Conservation (phyloP, 2,797 vertebrate genomes). For the Numenius phaeopus region DNA sequence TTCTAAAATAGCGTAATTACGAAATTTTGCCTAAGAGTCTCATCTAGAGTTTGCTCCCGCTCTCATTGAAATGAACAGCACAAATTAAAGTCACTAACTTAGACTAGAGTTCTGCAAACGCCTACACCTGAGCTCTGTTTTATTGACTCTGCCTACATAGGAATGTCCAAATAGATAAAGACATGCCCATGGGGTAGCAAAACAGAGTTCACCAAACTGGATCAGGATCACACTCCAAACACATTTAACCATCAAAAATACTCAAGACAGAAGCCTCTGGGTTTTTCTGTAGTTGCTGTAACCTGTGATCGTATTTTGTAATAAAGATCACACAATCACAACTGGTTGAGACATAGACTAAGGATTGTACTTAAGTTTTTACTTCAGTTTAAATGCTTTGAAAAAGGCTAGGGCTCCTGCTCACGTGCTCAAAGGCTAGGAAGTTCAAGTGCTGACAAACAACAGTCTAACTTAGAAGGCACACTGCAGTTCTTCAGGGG, state of each 20-base stretch:
- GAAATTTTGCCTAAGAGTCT: constrained; percentile 8
- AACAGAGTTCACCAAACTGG: not conserved
- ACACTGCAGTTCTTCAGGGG: not conserved
- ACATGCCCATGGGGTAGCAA: not conserved
- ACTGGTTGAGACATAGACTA: not conserved
- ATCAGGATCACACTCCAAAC: not conserved
- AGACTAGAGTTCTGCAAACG: not conserved
- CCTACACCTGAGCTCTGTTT: not conserved
- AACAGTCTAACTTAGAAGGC: not conserved
- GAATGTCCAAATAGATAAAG: not conserved
- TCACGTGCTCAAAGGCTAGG: not conserved
- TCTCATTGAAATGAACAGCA: not conserved
- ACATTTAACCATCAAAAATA: not conserved
- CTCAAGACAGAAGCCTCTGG: not conserved
- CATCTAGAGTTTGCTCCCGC: not conserved
- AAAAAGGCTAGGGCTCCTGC: not conserved
- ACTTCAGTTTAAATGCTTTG: constrained; percentile 7
- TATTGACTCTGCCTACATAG: not conserved
- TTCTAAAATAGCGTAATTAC: constrained; percentile 1
- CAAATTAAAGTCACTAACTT: not conserved
- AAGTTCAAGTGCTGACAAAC: not conserved
- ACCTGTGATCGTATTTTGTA: not conserved
- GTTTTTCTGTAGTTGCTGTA: not conserved
- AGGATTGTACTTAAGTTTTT: not conserved
- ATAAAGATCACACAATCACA: not conserved